Evolutionary conservation across 2,797 vertebrate species (phyloP), one percentile per base, ranked within the genome.

Genomic region (Channallabes apus): DNA sequence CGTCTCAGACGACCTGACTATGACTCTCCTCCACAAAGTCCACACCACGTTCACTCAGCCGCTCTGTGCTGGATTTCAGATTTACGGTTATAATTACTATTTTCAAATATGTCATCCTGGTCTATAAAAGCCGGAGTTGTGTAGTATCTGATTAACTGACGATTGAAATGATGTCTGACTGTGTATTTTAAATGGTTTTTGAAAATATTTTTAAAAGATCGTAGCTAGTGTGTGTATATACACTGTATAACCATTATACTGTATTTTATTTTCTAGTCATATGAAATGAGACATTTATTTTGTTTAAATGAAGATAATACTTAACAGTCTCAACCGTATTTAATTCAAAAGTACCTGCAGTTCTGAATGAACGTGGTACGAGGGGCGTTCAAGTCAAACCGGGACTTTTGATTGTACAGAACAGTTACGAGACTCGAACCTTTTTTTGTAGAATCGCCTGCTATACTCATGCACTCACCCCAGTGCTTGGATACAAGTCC

Each of bases 11-110:
- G 41, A 46, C 41, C 41, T 46, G 79, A 87, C 54, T 65, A 82
- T 87, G 83, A 85, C 64, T 29, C 72, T 87, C 61, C 65, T 87
- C 69, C 80, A 87, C 86, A 84, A 14, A 78, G 83, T 85, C 54
- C 72, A 82, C 2, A 79, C 84, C 84, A 87, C 80, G 32, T 85
- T 87, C 64, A 87, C 83, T 84, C 59, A 78, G 15, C 86, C 83
- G 5, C 86, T 87, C 58, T 85, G 61, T 80, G 32, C 86, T 27
- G 86, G 86, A 41, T 62, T 82, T 69, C n/a, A 71, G 51, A 38
- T 65, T 69, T 29, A 17, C 6, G 12, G 14, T 32, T 35, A 51
- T 68, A 27, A 61, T 51, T 71, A 80, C 65, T 32, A 15, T 65
- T 22, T 83, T 22, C 58, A 12, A 59, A 62, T 83, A 3, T 75